phyloP scores from a whole-genome alignment of 2,113 vertebrate genomes.

The Leptosomus discolor region DNA sequence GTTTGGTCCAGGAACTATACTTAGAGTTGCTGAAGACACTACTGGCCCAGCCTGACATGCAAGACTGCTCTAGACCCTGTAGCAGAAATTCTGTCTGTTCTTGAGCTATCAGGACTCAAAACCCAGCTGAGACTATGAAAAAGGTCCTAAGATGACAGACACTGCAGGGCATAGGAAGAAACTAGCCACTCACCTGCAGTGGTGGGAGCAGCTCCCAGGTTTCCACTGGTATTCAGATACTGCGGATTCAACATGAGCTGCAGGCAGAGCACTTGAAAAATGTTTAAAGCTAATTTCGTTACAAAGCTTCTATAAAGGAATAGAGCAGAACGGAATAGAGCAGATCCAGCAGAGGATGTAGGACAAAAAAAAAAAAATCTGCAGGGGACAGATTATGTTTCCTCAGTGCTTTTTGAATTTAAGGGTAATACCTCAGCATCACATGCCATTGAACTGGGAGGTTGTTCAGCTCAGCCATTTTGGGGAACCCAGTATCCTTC shows the following conservation, averaged over 20 bases:
- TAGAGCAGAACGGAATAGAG: not conserved
- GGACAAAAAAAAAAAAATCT: not conserved
- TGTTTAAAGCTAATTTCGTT: not conserved
- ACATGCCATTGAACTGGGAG: not conserved
- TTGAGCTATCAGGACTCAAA: not conserved
- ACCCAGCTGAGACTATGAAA: not conserved
- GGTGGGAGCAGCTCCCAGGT: not conserved
- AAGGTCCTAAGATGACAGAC: not conserved
- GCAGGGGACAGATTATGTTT: not conserved
- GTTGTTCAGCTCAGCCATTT: not conserved
- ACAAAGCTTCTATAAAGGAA: too few relatives aligned
- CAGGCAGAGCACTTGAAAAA: not conserved
- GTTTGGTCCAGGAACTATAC: not conserved
- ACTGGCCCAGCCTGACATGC: not conserved
- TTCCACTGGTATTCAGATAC: not conserved
- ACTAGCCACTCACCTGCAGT: fast-evolving
- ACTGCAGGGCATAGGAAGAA: not conserved
- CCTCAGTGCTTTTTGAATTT: not conserved
- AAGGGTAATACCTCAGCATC: not conserved
- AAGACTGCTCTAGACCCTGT: not conserved
- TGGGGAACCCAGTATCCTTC: not conserved
- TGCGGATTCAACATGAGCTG: not conserved
- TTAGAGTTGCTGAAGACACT: not conserved
- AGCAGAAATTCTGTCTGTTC: not conserved
- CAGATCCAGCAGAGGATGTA: not conserved